Percentiles rank a stretch among this genome's conserved stretches.
phyloP scores from a whole-genome alignment of 1,140 invertebrate genomes.

The Periplaneta americana region DNA sequence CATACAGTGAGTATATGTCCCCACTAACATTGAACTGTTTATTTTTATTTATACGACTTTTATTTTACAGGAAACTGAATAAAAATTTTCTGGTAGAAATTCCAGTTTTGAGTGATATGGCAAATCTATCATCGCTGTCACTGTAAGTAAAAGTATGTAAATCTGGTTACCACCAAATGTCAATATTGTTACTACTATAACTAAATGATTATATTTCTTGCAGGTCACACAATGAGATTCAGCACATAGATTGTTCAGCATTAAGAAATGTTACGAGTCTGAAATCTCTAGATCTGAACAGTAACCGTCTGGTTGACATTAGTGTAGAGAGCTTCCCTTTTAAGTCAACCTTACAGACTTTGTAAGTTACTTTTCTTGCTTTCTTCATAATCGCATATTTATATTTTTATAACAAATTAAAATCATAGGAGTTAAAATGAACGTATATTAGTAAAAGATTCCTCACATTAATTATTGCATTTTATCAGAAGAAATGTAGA shows the following conservation, averaged over 20 bases:
- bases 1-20: too few species aligned
- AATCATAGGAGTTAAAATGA: too few species aligned
- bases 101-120: neutral
- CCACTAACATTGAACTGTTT: neutral
- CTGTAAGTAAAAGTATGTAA: neutral
- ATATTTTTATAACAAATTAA: constrained; percentile 16
- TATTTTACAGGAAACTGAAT: neutral
- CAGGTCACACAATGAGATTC: constrained; percentile 58
- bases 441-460: too few species aligned
- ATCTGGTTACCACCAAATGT: too few species aligned
- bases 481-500: too few species aligned
- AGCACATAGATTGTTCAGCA: constrained; percentile 46
- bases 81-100: neutral
- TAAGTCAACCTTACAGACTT: constrained; percentile 22
- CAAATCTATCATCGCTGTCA: neutral
- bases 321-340: constrained; percentile 36
- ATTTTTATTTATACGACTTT: too few species aligned
- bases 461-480: too few species aligned
- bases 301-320: constrained; percentile 55
- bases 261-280: constrained; percentile 56
- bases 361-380: constrained; percentile 30
- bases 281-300: constrained; percentile 51
- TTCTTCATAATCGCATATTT: constrained; percentile 27
- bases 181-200: neutral
- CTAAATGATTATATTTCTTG: constrained; percentile 14